Evolutionary conservation across 2,113 vertebrate genomes (phyloP).

Genomic region (Hiodon alosoides): DNA sequence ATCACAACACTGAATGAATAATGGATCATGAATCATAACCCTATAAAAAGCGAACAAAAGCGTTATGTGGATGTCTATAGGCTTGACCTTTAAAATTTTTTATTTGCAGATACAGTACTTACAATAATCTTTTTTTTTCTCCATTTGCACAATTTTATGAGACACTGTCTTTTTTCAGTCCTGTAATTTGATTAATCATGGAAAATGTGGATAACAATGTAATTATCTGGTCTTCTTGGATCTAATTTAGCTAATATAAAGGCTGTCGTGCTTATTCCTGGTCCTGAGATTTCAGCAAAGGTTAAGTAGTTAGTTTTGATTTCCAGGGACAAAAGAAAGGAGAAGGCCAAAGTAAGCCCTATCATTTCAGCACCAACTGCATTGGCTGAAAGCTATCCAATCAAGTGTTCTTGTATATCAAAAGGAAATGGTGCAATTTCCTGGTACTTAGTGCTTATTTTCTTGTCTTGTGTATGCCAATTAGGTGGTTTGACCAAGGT

Average conservation of each 20-base stretch:
- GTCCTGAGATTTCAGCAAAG: conserved; percentile 3
- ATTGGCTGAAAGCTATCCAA: conserved; percentile 30
- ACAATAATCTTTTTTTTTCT: conserved; percentile 26
- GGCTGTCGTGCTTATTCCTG: conserved; percentile 22
- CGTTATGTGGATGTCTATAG: background rate
- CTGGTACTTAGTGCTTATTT: conserved; percentile 6
- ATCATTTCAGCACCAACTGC: conserved; percentile 25
- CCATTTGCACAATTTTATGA: conserved; percentile 17
- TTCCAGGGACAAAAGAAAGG: conserved; percentile 31
- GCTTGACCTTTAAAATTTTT: conserved; percentile 30
- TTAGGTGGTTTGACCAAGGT: conserved; percentile 17
- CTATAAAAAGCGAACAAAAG: background rate
- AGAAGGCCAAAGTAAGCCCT: conserved; percentile 18
- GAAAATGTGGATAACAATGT: conserved; percentile 33
- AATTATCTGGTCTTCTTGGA: conserved; percentile 31
- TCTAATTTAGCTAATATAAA: conserved; percentile 33
- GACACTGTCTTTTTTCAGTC: conserved; percentile 22
- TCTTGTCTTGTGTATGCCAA: conserved; percentile 10
- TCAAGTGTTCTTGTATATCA: conserved; percentile 33
- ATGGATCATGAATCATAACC: conserved; percentile 3
- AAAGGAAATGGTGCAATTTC: conserved; percentile 22
- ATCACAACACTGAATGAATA: background rate
- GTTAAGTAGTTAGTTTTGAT: conserved; percentile 34
- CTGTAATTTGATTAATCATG: conserved; percentile 39
- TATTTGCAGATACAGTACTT: conserved; percentile 27